Conservation (phyloP, 1,140 invertebrate species). For the fruit fly (Drosophila melanogaster) region Release_6_plus_ISO1_MT NT_033777.3:24964001-24964500, state of each 20-base stretch:
- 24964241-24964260: constrained; percentile 26
- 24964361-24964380: constrained; percentile 75
- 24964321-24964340: constrained; percentile 64
- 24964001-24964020: constrained; percentile 74
- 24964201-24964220: constrained; percentile 47
- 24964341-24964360: constrained; percentile 70
- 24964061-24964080: constrained; percentile 45
- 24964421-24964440: constrained; percentile 67
- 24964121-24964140: constrained; percentile 22
- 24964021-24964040: constrained; percentile 63
- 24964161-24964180: constrained; percentile 69
- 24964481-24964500: constrained; percentile 50
- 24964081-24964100: constrained; percentile 74
- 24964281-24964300: constrained; percentile 76
- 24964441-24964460: constrained; percentile 65
- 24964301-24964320: constrained; percentile 18
- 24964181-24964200: constrained; percentile 78
- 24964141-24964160: constrained; percentile 75
- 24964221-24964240: constrained; percentile 2
- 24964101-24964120: constrained; percentile 49
- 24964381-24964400: constrained; percentile 58
- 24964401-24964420: constrained; percentile 26
- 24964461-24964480: constrained; percentile 68
- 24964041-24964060: background rate
- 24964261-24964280: constrained; percentile 62